phyloP scores from a whole-genome alignment of 2,888 invertebrate species.

The Cheiracanthium punctorium region DNA sequence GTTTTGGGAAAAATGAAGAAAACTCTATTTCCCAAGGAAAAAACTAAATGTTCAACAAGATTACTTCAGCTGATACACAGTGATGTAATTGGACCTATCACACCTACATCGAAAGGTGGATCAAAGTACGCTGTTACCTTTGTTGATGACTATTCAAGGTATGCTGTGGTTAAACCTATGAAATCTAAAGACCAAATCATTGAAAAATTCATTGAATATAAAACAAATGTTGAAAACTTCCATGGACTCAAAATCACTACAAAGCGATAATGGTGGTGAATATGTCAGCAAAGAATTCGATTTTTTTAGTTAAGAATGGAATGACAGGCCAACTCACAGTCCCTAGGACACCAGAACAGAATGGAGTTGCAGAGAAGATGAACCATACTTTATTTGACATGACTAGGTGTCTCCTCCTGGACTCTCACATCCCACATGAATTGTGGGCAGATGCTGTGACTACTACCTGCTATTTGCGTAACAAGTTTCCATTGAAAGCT shows the following conservation, averaged over 20 bases:
- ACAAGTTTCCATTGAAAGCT: constrained; percentile 10
- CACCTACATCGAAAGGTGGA: constrained; percentile 7
- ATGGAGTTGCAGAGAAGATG: constrained; percentile 20
- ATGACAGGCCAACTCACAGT: not conserved
- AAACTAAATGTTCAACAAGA: not conserved
- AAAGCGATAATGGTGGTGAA: not conserved
- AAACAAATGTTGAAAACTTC: constrained; percentile 5
- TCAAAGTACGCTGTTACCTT: not conserved
- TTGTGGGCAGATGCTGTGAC: constrained; percentile 8
- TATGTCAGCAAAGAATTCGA: not conserved
- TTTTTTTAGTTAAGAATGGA: not conserved
- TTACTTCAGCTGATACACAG: not conserved
- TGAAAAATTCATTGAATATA: constrained; percentile 4
- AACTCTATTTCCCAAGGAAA: not conserved
- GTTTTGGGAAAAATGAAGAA: constrained; percentile 4
- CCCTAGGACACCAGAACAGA: constrained; percentile 10
- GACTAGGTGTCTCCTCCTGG: not conserved
- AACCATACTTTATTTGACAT: constrained; percentile 14
- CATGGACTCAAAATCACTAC: constrained; percentile 5
- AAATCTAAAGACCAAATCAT: not conserved
- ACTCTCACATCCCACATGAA: not conserved
- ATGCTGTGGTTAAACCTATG: constrained; percentile 11
- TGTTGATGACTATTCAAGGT: constrained; percentile 11
- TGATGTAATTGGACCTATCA: constrained; percentile 4
- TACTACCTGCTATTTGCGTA: not conserved